Evolutionary conservation across 2,797 vertebrate genomes (phyloP).

Genomic region (Tolypeutes matacus): DNA sequence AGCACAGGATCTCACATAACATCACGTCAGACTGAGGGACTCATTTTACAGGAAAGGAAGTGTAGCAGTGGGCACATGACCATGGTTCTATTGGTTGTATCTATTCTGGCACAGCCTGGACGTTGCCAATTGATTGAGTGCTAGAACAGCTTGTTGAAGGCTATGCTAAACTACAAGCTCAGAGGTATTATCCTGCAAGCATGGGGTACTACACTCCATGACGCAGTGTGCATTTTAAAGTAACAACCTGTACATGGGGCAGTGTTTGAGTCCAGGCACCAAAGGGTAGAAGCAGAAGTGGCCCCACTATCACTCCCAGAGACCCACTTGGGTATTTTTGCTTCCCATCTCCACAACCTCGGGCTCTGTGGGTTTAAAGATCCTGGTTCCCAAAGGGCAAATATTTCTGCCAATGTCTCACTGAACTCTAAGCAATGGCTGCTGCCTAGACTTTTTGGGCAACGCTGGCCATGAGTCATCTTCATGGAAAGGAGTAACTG

Average conservation of each 20-base stretch:
- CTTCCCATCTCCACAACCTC: not conserved
- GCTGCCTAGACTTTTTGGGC: too few species aligned
- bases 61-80: not conserved
- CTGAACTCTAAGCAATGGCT: too few species aligned
- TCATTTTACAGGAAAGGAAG: not conserved
- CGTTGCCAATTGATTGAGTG: not conserved
- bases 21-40: not conserved
- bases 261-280: not conserved
- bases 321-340: not conserved
- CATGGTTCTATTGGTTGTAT: not conserved
- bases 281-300: not conserved
- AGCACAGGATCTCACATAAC: not conserved
- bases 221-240: not conserved
- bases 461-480: not conserved
- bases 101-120: not conserved
- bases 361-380: not conserved
- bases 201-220: not conserved
- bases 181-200: not conserved
- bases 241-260: not conserved
- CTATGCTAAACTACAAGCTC: not conserved
- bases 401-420: too few species aligned
- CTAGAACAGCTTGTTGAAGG: not conserved
- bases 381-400: too few species aligned
- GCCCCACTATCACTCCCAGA: not conserved
- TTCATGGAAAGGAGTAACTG: too few species aligned